These are phyloP conservation scores for Eristalis pertinax DNA, from an alignment of 2,888 invertebrate species.

Conservation along the genomic window DNA sequence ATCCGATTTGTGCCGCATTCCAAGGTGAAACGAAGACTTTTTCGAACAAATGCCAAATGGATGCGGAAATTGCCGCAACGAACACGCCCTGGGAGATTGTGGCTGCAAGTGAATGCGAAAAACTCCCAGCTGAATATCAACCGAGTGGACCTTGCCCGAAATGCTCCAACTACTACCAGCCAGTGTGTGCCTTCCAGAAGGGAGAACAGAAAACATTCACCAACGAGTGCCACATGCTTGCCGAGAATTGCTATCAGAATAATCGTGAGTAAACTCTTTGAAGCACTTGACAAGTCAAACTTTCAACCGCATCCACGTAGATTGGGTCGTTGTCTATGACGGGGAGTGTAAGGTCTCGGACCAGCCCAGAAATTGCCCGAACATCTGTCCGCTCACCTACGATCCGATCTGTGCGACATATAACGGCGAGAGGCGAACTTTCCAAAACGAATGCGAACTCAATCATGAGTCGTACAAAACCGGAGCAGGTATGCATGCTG, in stretches of 20 bases:
- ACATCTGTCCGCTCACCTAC: conserved; percentile 45
- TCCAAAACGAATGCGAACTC: conserved; percentile 61
- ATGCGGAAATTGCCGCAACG: conserved; percentile 11
- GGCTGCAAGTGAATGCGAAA: conserved; percentile 22
- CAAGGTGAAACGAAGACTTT: conserved; percentile 42
- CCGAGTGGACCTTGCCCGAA: conserved; percentile 36
- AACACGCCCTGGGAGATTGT: conserved; percentile 26
- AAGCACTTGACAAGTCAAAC: background rate
- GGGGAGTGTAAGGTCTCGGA: conserved; percentile 27
- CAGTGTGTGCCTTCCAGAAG: conserved; percentile 48
- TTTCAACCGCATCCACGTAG: conserved; percentile 4
- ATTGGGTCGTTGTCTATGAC: conserved; percentile 45
- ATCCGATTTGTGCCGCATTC: conserved; percentile 37
- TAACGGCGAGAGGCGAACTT: conserved; percentile 50
- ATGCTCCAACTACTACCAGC: conserved; percentile 37
- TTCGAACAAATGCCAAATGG: conserved; percentile 39
- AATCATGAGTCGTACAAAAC: conserved; percentile 46
- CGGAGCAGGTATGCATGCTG: conserved; percentile 23
- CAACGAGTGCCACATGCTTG: conserved; percentile 44
- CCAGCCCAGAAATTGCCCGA: conserved; percentile 38
- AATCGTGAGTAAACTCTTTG: conserved; percentile 24
- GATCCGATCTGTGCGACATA: conserved; percentile 41
- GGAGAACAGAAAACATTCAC: conserved; percentile 54
- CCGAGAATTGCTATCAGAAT: conserved; percentile 47
- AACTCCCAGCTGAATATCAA: background rate